Evolutionary conservation across 2,888 invertebrate species (phyloP).

Genomic region (Lycophotia porphyrea): DNA sequence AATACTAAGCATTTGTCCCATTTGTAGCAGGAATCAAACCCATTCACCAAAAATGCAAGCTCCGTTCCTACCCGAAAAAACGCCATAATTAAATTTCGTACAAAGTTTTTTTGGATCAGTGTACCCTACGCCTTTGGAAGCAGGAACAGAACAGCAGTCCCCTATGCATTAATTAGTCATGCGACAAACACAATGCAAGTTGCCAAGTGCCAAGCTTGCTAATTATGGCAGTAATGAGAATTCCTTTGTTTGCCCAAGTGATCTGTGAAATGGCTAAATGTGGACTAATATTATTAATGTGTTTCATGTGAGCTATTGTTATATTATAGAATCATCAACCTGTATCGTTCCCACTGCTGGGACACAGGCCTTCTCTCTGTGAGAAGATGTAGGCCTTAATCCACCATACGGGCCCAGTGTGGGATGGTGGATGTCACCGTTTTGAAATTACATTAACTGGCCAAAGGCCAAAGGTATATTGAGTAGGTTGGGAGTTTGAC

Average conservation of each 20-base stretch:
- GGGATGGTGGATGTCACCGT: not conserved
- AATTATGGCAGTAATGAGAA: conserved; percentile 42
- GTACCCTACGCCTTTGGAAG: not conserved
- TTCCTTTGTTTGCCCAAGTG: conserved; percentile 35
- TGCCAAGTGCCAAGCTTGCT: conserved; percentile 22
- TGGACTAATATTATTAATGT: not conserved
- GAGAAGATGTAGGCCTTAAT: not conserved
- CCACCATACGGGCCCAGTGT: no score
- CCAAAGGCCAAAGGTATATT: no score
- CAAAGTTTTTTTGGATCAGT: not conserved
- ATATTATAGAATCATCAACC: not conserved
- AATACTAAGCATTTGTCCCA: not conserved
- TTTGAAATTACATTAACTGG: not conserved
- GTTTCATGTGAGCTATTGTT: not conserved
- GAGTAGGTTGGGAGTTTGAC: no score
- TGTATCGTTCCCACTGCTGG: not conserved
- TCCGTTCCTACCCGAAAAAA: not conserved
- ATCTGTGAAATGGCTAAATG: conserved; percentile 6
- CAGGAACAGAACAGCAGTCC: not conserved
- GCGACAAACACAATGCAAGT: conserved; percentile 21
- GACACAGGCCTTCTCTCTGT: not conserved
- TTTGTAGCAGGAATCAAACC: not conserved
- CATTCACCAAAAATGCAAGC: not conserved
- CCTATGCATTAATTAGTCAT: conserved; percentile 36
- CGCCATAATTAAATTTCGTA: not conserved